Percentiles rank a stretch among this genome's conserved stretches.
Conservation (phyloP, 2,113 vertebrate species). For the western clawed frog (Xenopus tropicalis) region UCB_Xtro_10.0 CM004446.2:99560001-99560500, state of each 20-base stretch:
- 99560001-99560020: too few relatives aligned
- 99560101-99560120: constrained; percentile 37
- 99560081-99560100: constrained; percentile 44
- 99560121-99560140: constrained; percentile 44
- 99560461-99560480: too few relatives aligned
- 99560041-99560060: not conserved
- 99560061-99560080: constrained; percentile 13
- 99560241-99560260: not conserved
- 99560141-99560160: constrained; percentile 47
- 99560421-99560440: too few relatives aligned
- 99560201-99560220: constrained; percentile 49
- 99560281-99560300: constrained; percentile 40
- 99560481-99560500: too few relatives aligned
- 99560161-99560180: constrained; percentile 55
- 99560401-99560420: too few relatives aligned
- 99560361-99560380: too few relatives aligned
- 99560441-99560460: too few relatives aligned
- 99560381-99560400: too few relatives aligned
- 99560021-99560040: too few relatives aligned
- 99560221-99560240: constrained; percentile 54
- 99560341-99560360: too few relatives aligned
- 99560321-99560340: too few relatives aligned
- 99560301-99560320: constrained; percentile 2
- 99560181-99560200: constrained; percentile 46
- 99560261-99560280: constrained; percentile 8